Base-by-base conservation (phyloP, 2,888 invertebrate species). In the Aromia moschata region DNA sequence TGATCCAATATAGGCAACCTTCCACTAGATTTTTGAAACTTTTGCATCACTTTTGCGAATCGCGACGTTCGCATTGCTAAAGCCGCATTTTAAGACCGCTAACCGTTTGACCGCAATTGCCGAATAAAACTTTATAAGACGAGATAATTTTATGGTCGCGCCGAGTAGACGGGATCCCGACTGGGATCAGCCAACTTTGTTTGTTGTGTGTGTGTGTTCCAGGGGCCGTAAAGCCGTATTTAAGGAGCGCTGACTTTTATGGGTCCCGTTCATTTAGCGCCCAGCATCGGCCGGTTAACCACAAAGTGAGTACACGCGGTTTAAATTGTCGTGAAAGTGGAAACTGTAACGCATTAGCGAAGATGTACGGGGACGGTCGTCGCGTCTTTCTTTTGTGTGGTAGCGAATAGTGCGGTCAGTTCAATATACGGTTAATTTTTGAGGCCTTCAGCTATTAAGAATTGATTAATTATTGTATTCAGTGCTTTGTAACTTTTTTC, bases 71-170 rank as follows among this genome's bases (percentile, higher is more conserved):
- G n/a, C n/a, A n/a, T n/a, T n/a, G n/a, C n/a, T n/a, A n/a, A n/a
- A n/a, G n/a, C 9, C 25, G 25, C 38, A 40, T 17, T 16, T 40
- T 40, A 2, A 10, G 15, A 3, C 3, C 15, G 20, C 44, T n/a
- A 15, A 45, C 4, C 14, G 30, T 20, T 44, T 44, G 14, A n/a
- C 14, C 44, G 1, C 14, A 30, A 20, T 11, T 14, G 44, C 20
- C 15, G n/a, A 30, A 45, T 45, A 45, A 45, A 46, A 46, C 31
- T 46, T 46, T 46, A 46, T 33, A 16, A 33, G 46, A 33, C 16
- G 33, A 46, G 31, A 15, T 31, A 16, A 33, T 31, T 46, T 46
- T 46, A 33, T 33, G n/a, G 33, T 41, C 12, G 37, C 25, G 9
- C 11, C 7, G 9, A 7, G 41, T 41, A n/a, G 11, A 41, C 11